Evolutionary conservation across 1,140 invertebrate species (phyloP).

Genomic region (Zophobas atratus): DNA sequence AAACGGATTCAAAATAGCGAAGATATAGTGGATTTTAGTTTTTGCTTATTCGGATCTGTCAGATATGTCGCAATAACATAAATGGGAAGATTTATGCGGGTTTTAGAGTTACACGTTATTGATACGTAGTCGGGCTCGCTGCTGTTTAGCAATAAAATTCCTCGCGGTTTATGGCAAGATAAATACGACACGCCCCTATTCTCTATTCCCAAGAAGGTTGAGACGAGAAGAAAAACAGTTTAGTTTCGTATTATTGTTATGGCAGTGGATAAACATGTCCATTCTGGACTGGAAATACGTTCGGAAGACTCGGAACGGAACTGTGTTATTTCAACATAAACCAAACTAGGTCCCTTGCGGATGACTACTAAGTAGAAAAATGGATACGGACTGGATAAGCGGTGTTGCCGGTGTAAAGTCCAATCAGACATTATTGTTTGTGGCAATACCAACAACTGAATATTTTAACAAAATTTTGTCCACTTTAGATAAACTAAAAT

Average conservation of each 20-base stretch:
- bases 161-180: constrained; percentile 33
- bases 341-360: not conserved
- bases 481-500: too few relatives aligned
- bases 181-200: constrained; percentile 30
- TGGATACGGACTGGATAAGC: too few relatives aligned
- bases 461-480: too few relatives aligned
- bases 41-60: constrained; percentile 33
- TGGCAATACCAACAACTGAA: too few relatives aligned
- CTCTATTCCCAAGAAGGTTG: constrained; percentile 6
- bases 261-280: constrained; percentile 27
- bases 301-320: not conserved
- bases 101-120: constrained; percentile 42
- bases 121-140: constrained; percentile 32
- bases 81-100: constrained; percentile 29
- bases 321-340: not conserved
- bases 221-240: constrained; percentile 27
- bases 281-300: constrained; percentile 18
- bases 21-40: constrained; percentile 23
- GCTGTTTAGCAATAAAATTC: constrained; percentile 36
- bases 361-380: too few relatives aligned
- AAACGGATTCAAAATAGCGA: constrained; percentile 19
- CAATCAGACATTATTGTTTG: too few relatives aligned
- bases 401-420: too few relatives aligned
- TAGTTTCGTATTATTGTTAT: constrained; percentile 39
- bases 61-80: constrained; percentile 32